Evolutionary conservation across 1,140 invertebrate genomes (phyloP), one percentile per base, ranked within the genome.

Genomic region (Caenorhabditis elegans): DNA sequence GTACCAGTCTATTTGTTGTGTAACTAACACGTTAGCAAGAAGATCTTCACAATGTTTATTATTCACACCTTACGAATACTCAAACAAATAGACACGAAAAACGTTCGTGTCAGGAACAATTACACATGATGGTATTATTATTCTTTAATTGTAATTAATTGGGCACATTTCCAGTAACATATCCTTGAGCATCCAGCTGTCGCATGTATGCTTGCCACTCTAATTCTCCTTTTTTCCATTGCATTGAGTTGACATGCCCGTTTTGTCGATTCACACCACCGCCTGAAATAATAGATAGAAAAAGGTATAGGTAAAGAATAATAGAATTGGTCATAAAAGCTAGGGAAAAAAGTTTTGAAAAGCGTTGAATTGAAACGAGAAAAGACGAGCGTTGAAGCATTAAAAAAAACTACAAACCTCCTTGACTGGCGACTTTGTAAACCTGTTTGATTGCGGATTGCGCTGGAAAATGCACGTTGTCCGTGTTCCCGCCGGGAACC

Each of bases 131-230:
- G n/a, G n/a, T n/a, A n/a, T n/a, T 10, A 36, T 60, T 26, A 19
- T 28, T 24, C n/a, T 43, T 36, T 76, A 76, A 76, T 39, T 31
- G 22, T 76, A 6, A 76, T 65, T 22, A 70, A 46, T 24, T 78
- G 49, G 36, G 39, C 17, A 26, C 34, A 36, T 78, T 31, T 39
- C 77, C 77, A 5, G 77, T 78, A 39, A 39, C 34, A 11, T 51
- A 51, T 51, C 77, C 78, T 24, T 60, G 51, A 24, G 34, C 48
- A 90, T 99, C 98, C 76, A 99, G 91, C 93, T 96, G 95, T 76
- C 98, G 92, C 97, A 99, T 99, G 28, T 97, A 92, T 3, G 96
- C 96, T 90, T 99, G 97, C 90, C 98, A 99, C 90, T 98, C 96
- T 81, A 97, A 92, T 86, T 97, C 95, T 60, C 97, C 97, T 49